Conservation (phyloP, 1,140 invertebrate species). For the Fopius arisanus region DNA sequence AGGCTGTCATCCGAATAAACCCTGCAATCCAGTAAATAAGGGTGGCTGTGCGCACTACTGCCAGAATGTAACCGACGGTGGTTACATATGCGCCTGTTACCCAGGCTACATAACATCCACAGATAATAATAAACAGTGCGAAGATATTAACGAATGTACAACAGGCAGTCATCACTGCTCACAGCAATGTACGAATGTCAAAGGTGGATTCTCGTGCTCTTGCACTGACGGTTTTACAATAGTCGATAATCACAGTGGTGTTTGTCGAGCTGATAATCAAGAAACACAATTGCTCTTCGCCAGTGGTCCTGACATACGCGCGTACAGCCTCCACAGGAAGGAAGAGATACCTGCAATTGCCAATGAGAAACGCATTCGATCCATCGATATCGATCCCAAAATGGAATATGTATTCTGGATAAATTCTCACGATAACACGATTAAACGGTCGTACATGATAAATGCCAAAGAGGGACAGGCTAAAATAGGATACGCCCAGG, state of each 20-base stretch:
- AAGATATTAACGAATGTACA: constrained; percentile 91
- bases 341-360: constrained; percentile 79
- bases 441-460: constrained; percentile 91
- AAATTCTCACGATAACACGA: constrained; percentile 87
- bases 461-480: constrained; percentile 77
- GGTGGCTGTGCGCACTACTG: constrained; percentile 96
- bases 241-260: constrained; percentile 79
- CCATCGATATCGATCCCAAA: constrained; percentile 86
- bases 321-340: constrained; percentile 72
- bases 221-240: constrained; percentile 85
- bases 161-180: constrained; percentile 87
- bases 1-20: constrained; percentile 83
- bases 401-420: constrained; percentile 92
- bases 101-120: constrained; percentile 83
- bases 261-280: constrained; percentile 76
- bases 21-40: constrained; percentile 75
- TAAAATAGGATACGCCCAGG: constrained; percentile 86
- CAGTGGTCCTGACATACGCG: constrained; percentile 87
- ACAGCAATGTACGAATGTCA: constrained; percentile 91
- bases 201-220: constrained; percentile 88
- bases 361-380: constrained; percentile 85
- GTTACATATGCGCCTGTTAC: constrained; percentile 89
- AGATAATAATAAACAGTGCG: constrained; percentile 79
- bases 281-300: constrained; percentile 74
- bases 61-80: constrained; percentile 81